Evolutionary conservation across 2,113 vertebrate species (phyloP).

Genomic region (Phycodurus eques): DNA sequence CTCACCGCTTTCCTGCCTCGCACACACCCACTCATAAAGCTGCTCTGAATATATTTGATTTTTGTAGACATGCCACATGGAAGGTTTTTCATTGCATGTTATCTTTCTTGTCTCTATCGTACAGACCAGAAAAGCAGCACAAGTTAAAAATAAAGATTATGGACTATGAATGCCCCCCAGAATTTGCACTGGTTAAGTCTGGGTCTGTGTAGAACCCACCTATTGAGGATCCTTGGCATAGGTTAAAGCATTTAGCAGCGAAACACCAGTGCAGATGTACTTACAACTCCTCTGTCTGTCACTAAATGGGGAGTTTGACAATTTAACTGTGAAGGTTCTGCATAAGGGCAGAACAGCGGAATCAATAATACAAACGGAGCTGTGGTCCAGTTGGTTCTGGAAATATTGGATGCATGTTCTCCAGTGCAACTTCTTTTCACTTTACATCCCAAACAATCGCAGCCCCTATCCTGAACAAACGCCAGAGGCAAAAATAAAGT

Average conservation of each 20-base stretch:
- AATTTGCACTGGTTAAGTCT: background rate
- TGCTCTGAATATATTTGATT: no score
- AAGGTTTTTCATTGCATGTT: no score
- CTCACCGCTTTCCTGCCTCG: no score
- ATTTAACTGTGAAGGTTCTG: background rate
- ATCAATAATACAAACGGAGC: constrained; percentile 46
- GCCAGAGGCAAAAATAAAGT: constrained; percentile 41
- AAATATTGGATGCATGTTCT: constrained; percentile 39
- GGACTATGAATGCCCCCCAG: no score
- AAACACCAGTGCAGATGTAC: background rate
- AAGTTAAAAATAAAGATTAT: no score
- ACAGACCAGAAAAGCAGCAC: background rate
- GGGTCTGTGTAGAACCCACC: background rate
- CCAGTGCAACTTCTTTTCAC: constrained; percentile 25
- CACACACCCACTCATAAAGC: no score
- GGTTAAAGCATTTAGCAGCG: constrained; percentile 3
- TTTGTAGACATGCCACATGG: no score
- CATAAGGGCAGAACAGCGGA: constrained; percentile 3
- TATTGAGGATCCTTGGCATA: background rate
- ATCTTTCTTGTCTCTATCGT: no score
- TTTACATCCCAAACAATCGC: constrained; percentile 16
- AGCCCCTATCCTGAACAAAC: constrained; percentile 16
- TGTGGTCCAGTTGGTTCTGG: constrained; percentile 37
- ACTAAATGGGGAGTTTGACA: background rate
- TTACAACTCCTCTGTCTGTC: background rate